Percentiles rank a stretch among this genome's conserved stretches.
Evolutionary conservation across 2,113 vertebrate species (phyloP).

Genomic region (Anolis sagrei): DNA sequence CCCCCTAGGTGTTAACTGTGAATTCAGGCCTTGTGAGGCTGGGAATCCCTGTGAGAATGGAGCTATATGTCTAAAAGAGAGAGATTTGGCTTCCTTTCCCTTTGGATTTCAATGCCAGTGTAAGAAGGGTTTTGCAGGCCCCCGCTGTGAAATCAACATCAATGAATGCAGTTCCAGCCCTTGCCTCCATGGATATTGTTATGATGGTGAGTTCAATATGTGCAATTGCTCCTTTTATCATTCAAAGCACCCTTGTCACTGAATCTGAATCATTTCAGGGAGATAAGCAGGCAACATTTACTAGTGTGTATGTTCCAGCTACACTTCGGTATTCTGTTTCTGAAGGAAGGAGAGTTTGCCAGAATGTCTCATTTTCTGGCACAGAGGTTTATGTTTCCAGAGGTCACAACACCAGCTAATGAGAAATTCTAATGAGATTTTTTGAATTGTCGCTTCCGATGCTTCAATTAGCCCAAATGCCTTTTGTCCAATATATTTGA

Average conservation of each 20-base stretch:
- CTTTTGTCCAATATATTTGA: constrained; percentile 60
- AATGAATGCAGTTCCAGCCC: constrained; percentile 83
- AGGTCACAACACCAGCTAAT: constrained; percentile 72
- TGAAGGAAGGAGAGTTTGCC: constrained; percentile 55
- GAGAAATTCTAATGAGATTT: constrained; percentile 76
- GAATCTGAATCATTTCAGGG: constrained; percentile 48
- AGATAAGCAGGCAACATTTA: constrained; percentile 42
- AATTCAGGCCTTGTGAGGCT: constrained; percentile 80
- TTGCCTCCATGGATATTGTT: constrained; percentile 83
- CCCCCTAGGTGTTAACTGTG: constrained; percentile 80
- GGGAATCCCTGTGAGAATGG: constrained; percentile 82
- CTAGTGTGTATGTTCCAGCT: constrained; percentile 48
- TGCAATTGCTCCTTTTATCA: constrained; percentile 21
- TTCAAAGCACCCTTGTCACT: constrained; percentile 42
- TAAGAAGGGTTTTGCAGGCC: constrained; percentile 78
- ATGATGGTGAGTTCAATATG: constrained; percentile 76
- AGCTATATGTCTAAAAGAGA: constrained; percentile 78
- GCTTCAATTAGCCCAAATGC: constrained; percentile 65
- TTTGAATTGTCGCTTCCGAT: constrained; percentile 68
- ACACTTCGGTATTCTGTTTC: constrained; percentile 29
- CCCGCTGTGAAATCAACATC: constrained; percentile 82
- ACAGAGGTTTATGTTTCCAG: constrained; percentile 60
- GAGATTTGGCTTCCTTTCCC: constrained; percentile 76
- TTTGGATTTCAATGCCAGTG: constrained; percentile 82
- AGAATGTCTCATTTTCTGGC: constrained; percentile 21